phyloP scores from a whole-genome alignment of 2,797 vertebrate species.

The Oceanodroma leucorhoa region DNA sequence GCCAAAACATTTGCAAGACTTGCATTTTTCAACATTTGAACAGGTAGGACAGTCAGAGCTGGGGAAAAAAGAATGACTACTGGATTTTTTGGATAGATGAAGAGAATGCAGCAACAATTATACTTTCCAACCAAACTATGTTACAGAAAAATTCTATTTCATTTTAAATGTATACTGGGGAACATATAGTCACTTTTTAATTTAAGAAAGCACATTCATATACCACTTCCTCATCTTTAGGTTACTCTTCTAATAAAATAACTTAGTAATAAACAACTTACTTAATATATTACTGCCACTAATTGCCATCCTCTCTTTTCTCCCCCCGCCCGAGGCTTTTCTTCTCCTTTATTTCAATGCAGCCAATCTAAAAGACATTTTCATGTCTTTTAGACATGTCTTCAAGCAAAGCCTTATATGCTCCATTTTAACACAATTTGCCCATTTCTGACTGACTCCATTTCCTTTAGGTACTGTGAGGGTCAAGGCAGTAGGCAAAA shows the following conservation, averaged over 20 bases:
- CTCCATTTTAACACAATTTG: neutral
- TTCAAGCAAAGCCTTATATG: neutral
- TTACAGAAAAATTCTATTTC: neutral
- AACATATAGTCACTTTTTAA: neutral
- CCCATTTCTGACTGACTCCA: neutral
- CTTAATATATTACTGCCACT: neutral
- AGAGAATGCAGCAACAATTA: neutral
- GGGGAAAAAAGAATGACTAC: neutral
- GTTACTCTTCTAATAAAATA: neutral
- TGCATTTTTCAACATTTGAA: neutral
- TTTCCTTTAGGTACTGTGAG: neutral
- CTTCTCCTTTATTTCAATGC: neutral
- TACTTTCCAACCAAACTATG: neutral
- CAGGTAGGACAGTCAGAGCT: neutral
- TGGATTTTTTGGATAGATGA: neutral
- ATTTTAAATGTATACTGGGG: neutral
- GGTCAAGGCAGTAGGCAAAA: neutral
- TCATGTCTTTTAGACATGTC: no score
- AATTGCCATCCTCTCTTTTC: neutral
- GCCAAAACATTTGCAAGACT: neutral
- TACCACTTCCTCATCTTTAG: neutral
- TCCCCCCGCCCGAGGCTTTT: rapidly evolving
- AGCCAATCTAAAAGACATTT: neutral
- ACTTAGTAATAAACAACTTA: neutral
- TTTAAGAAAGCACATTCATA: neutral